Conservation (phyloP, 2,888 invertebrate genomes). For the Drosophila monieri region DNA sequence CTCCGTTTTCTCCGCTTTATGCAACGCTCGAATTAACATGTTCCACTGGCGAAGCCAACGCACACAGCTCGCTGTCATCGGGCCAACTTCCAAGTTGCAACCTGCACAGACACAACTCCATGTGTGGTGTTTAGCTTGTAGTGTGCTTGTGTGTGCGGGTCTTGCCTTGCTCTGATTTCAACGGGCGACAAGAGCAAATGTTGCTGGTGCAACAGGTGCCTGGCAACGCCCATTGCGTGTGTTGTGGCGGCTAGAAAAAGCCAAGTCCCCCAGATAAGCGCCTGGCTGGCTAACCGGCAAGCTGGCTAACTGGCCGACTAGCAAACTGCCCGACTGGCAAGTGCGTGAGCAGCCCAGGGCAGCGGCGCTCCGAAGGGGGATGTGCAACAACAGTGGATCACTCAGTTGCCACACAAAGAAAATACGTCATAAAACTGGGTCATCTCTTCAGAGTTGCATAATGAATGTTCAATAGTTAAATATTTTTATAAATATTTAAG, state of each 20-base stretch:
- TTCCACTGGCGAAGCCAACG: constrained; percentile 74
- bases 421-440: constrained; percentile 1
- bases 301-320: constrained; percentile 12
- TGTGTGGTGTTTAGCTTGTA: neutral
- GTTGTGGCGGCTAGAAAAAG: constrained; percentile 63
- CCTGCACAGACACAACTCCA: constrained; percentile 37
- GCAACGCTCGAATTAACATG: constrained; percentile 78
- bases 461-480: neutral
- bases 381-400: constrained; percentile 2
- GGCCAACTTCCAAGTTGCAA: constrained; percentile 8
- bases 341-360: constrained; percentile 41
- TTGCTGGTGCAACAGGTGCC: constrained; percentile 69
- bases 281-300: constrained; percentile 11
- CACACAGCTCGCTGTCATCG: constrained; percentile 72
- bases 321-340: constrained; percentile 26
- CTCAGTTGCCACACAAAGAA: constrained; percentile 6
- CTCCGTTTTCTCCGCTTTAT: constrained; percentile 64
- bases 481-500: neutral
- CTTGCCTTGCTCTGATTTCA: constrained; percentile 76
- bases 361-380: constrained; percentile 24
- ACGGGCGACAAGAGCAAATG: constrained; percentile 50
- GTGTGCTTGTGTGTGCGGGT: constrained; percentile 41
- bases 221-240: constrained; percentile 78
- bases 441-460: neutral
- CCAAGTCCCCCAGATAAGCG: constrained; percentile 43